These are phyloP conservation scores for Temnothorax unifasciatus DNA, from an alignment of 2,888 invertebrate genomes.

Conservation along the genomic window DNA sequence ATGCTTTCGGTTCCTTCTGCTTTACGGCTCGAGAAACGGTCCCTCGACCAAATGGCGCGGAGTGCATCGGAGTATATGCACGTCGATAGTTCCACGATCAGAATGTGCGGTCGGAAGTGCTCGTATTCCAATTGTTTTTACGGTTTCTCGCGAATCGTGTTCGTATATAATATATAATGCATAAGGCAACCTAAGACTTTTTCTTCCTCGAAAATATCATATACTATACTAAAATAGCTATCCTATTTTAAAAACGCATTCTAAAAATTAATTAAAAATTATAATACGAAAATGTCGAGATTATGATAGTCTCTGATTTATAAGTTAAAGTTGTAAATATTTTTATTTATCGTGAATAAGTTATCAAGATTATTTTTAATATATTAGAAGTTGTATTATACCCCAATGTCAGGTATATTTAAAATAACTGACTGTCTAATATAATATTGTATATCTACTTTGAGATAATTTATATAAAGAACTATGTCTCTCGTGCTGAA, in stretches of 20 bases:
- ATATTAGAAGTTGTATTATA: not conserved
- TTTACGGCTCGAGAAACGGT: constrained; percentile 30
- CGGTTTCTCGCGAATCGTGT: not conserved
- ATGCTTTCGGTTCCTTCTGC: constrained; percentile 51
- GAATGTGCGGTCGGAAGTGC: not conserved
- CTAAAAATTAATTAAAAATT: not conserved
- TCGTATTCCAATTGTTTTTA: constrained; percentile 25
- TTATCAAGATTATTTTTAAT: not conserved
- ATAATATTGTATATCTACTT: not conserved
- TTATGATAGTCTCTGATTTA: not conserved
- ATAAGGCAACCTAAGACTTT: not conserved
- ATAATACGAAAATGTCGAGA: not conserved
- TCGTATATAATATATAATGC: not conserved
- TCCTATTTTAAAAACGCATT: not conserved
- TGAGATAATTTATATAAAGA: constrained; percentile 9
- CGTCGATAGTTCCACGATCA: constrained; percentile 8
- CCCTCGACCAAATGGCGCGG: constrained; percentile 51
- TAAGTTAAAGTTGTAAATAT: not conserved
- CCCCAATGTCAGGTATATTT: not conserved
- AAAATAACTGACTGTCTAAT: not conserved
- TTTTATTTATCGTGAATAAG: not conserved
- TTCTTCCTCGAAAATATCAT: not conserved
- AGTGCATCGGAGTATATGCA: constrained; percentile 27
- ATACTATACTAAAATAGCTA: no score
- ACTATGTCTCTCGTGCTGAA: not conserved